phyloP scores from a whole-genome alignment of 2,113 vertebrate species.

The Zingel zingel region DNA sequence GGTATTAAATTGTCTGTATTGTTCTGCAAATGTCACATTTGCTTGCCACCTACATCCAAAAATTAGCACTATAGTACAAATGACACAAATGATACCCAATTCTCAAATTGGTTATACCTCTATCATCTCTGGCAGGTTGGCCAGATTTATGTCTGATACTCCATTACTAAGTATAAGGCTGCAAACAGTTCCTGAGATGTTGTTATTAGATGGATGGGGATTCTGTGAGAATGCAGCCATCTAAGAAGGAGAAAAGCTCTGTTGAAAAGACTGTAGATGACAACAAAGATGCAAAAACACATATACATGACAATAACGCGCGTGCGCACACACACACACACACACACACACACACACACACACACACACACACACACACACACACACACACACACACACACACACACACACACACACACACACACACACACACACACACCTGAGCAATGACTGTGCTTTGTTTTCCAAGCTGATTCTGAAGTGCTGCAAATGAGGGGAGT shows the following conservation, averaged over 20 bases:
- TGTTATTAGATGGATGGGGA: slow-evolving; percentile 67
- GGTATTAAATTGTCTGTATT: background rate
- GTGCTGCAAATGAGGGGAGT: slow-evolving; percentile 65
- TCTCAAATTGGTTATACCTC: slow-evolving; percentile 73
- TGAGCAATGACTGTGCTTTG: slow-evolving; percentile 57
- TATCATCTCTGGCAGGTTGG: slow-evolving; percentile 74
- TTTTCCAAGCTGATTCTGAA: slow-evolving; percentile 1
- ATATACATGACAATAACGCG: background rate
- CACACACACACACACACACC: slow-evolving; percentile 68
- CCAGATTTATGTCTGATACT: slow-evolving; percentile 38
- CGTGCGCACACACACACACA: too few species aligned
- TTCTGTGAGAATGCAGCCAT: slow-evolving; percentile 75
- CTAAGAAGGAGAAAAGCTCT: slow-evolving; percentile 59
- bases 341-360: too few species aligned
- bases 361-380: too few species aligned
- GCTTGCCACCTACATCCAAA: background rate
- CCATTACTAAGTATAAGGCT: slow-evolving; percentile 67
- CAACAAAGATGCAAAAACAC: background rate
- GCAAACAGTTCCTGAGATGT: slow-evolving; percentile 77
- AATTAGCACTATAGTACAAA: background rate
- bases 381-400: background rate
- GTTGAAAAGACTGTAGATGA: background rate
- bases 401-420: slow-evolving; percentile 34
- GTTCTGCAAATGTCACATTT: background rate
- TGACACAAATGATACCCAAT: background rate